Percentiles rank a stretch among this genome's conserved stretches.
phyloP scores from a whole-genome alignment of 2,888 invertebrate genomes.

The Idaea straminata region DNA sequence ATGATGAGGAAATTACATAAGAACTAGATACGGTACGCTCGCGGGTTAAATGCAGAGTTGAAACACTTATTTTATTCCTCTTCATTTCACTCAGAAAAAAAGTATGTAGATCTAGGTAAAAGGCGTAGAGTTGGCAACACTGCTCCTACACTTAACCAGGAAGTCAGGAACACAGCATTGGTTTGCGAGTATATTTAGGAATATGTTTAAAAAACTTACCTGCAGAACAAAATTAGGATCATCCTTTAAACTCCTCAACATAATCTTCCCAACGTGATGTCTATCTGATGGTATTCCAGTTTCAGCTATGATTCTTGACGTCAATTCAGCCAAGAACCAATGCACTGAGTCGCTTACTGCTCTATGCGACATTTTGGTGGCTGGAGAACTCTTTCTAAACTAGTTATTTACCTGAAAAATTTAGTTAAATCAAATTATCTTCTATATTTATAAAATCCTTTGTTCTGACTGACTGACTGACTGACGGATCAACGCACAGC shows the following conservation, averaged over 20 bases:
- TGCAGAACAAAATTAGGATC: conserved; percentile 53
- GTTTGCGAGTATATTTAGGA: not conserved
- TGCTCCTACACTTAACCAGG: too few relatives aligned
- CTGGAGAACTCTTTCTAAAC: not conserved
- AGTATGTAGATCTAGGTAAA: too few relatives aligned
- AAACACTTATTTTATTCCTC: too few relatives aligned
- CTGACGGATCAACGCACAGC: too few relatives aligned
- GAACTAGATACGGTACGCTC: too few relatives aligned
- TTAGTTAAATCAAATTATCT: not conserved
- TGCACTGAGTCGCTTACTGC: conserved; percentile 40
- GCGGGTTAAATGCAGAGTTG: too few relatives aligned
- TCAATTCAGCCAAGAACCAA: conserved; percentile 47
- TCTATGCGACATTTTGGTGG: conserved; percentile 12
- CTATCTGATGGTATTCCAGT: conserved; percentile 50
- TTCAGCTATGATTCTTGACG: conserved; percentile 44
- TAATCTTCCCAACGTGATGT: conserved; percentile 55
- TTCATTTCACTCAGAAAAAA: too few relatives aligned
- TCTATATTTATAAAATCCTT: too few relatives aligned
- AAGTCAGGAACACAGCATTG: too few relatives aligned
- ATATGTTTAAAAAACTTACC: conserved; percentile 31
- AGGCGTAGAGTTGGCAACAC: too few relatives aligned
- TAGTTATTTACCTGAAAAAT: not conserved
- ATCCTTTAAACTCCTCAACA: conserved; percentile 49
- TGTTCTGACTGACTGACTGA: too few relatives aligned
- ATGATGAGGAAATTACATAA: too few relatives aligned